phyloP scores from a whole-genome alignment of 2,113 vertebrate genomes.

The Halichoerus grypus region DNA sequence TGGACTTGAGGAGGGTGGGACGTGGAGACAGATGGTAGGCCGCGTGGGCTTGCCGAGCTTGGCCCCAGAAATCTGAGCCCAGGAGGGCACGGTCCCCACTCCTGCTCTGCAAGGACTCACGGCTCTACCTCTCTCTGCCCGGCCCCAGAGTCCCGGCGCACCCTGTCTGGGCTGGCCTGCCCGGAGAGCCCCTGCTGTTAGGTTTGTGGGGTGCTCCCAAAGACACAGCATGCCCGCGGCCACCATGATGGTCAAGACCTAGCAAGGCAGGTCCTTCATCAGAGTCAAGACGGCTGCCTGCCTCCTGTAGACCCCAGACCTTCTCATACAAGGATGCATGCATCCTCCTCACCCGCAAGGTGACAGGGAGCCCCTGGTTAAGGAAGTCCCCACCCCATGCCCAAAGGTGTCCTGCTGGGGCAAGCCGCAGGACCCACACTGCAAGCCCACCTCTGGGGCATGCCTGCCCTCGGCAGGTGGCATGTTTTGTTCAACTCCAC shows the following conservation, averaged over 20 bases:
- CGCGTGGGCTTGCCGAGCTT: neutral
- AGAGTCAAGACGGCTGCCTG: neutral
- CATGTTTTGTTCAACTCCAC: neutral
- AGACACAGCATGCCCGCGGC: neutral
- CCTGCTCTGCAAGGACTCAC: neutral
- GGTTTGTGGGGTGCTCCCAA: neutral
- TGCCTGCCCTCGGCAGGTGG: neutral
- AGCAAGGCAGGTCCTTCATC: neutral
- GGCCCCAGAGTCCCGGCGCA: neutral
- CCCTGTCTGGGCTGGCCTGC: neutral
- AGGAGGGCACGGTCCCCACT: neutral
- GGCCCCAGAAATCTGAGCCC: neutral
- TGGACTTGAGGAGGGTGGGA: neutral
- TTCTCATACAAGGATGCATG: neutral
- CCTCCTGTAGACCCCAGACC: neutral
- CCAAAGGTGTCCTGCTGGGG: neutral
- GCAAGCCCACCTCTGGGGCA: accelerated
- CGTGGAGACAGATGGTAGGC: accelerated
- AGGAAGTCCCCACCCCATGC: too few relatives aligned
- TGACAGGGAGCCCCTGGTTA: neutral
- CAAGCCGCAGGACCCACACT: neutral
- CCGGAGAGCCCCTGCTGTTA: too few relatives aligned
- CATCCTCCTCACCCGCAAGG: neutral
- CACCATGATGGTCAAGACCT: neutral
- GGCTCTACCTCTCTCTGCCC: neutral